Evolutionary conservation across 2,797 vertebrate genomes (phyloP).

Genomic region (Phyllotis vaccarum): DNA sequence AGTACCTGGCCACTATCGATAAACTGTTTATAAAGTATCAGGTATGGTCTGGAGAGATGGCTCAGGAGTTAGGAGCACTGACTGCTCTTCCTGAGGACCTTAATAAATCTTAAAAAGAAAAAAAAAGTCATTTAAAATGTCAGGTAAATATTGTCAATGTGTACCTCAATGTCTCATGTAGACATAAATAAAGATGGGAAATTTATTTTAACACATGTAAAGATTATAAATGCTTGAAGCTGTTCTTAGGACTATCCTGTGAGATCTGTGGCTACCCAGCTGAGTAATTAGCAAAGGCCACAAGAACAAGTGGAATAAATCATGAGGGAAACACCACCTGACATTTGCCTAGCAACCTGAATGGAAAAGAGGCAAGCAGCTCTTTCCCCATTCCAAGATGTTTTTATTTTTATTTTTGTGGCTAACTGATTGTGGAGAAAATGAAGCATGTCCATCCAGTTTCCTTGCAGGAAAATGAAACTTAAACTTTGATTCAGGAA

Average conservation of each 20-base stretch:
- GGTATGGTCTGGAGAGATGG: neutral
- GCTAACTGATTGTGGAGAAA: conserved; percentile 15
- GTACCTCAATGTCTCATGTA: neutral
- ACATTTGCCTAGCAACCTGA: conserved; percentile 38
- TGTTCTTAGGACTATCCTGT: neutral
- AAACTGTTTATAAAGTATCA: conserved; percentile 39
- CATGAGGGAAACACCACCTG: neutral
- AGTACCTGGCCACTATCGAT: neutral
- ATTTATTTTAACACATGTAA: neutral
- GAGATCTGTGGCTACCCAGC: neutral
- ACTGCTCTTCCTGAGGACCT: neutral
- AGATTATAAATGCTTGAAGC: conserved; percentile 7
- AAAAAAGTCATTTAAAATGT: neutral
- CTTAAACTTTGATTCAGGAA: conserved; percentile 26
- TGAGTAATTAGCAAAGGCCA: neutral
- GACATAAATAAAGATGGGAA: neutral
- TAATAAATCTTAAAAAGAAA: neutral
- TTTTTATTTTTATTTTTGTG: conserved; percentile 39
- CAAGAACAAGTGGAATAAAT: conserved; percentile 1
- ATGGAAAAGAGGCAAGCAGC: conserved; percentile 14
- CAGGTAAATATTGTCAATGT: neutral
- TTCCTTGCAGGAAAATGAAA: conserved; percentile 51
- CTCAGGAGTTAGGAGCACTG: neutral
- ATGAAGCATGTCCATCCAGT: conserved; percentile 12
- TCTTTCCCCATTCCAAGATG: conserved; percentile 46